Base-by-base conservation (phyloP, 2,888 invertebrate genomes). In the Pachycephus smyrnensis region DNA sequence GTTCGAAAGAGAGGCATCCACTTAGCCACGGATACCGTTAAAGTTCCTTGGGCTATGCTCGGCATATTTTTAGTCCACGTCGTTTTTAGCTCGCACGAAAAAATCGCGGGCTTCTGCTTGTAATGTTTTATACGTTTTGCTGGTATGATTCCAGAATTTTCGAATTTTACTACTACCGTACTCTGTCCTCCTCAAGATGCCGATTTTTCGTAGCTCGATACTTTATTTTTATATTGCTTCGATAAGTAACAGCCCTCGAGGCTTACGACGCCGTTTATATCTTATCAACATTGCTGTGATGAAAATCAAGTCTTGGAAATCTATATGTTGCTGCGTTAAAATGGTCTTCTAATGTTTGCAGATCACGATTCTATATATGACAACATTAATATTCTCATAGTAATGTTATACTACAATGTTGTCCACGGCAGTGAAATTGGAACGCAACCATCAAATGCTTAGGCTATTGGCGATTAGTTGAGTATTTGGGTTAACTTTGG, bases 11-110 rank as follows among this genome's bases (percentile, higher is more conserved):
- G 23, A 23, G 2, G 31, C 71, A 31, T 33, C 71, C 71, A 31
- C 71, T 71, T 33, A 33, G 31, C 71, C 80, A 74, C 77, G 76
- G 69, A 73, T 36, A 75, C 76, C 77, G 30, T 40, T 75, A 75
- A 82, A 82, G 80, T 85, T 84, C 83, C 82, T 82, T 80, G 76
- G 78, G 81, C 82, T 82, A 86, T 81, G 85, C 86, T 85, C 82
- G 86, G 83, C 81, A 86, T 88, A 89, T 89, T 89, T 88, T 88
- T 88, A 88, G 88, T 83, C 77, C 78, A 75, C 82, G 83, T 83
- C 84, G 82, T 85, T 88, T 88, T 88, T 87, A 87, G 87, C 84
- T 80, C 84, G 80, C 80, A 81, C 84, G 82, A 87, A 87, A 88
- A 86, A 86, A 85, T 86, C 82, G 82, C 80, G 75, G 81, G 82